Percentiles rank a stretch among this genome's conserved stretches.
phyloP scores from a whole-genome alignment of 1,140 invertebrate genomes.

The Caenorhabditis briggsae region DNA sequence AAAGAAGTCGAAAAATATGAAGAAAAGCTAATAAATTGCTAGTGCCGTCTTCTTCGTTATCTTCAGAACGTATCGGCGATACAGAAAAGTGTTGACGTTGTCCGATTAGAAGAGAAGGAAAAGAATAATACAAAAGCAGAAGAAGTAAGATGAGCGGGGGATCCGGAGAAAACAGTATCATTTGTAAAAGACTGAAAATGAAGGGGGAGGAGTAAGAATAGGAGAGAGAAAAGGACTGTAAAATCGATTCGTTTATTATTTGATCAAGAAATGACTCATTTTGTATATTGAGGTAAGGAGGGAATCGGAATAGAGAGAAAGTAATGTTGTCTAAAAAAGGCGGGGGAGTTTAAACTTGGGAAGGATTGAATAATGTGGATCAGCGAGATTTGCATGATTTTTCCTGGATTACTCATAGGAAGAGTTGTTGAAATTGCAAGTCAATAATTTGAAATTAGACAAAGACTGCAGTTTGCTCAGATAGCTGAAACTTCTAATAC shows the following conservation, averaged over 20 bases:
- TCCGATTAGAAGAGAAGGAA: background rate
- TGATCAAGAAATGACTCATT: slow-evolving; percentile 48
- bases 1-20: slow-evolving; percentile 30
- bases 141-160: background rate
- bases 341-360: background rate
- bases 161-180: slow-evolving; percentile 23
- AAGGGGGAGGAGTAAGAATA: background rate
- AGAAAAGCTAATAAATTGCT: slow-evolving; percentile 55
- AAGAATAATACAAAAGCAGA: background rate
- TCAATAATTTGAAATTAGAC: no score
- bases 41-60: slow-evolving; percentile 20
- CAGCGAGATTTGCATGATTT: no score
- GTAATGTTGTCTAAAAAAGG: no score
- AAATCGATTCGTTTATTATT: slow-evolving; percentile 50
- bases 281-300: slow-evolving; percentile 51
- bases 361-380: background rate
- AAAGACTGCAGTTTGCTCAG: no score
- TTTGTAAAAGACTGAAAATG: slow-evolving; percentile 9
- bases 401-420: no score
- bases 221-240: slow-evolving; percentile 7
- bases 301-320: background rate
- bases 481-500: no score
- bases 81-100: background rate
- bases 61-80: slow-evolving; percentile 37
- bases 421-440: no score